Conservation (phyloP, 2,888 invertebrate genomes). For the Apodemia duryi region DNA sequence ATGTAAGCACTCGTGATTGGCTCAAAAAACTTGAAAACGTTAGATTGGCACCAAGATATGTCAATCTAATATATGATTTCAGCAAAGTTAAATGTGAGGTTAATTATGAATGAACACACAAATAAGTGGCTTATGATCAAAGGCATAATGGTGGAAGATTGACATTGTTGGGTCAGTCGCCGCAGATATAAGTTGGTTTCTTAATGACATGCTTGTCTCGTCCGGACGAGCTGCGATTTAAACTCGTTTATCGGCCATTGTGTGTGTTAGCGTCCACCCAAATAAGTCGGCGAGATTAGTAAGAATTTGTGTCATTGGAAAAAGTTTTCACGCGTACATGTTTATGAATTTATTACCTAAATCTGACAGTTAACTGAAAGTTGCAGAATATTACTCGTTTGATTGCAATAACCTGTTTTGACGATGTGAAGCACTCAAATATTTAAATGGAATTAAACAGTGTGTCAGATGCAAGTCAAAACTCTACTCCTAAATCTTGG, state of each 20-base stretch:
- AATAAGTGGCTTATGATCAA: constrained; percentile 35
- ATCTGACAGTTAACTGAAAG: constrained; percentile 16
- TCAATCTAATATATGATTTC: constrained; percentile 44
- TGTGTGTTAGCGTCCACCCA: constrained; percentile 50
- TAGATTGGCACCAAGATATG: constrained; percentile 52
- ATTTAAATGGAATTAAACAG: neutral
- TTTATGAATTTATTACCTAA: constrained; percentile 36
- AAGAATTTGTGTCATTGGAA: constrained; percentile 38
- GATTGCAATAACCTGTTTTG: neutral
- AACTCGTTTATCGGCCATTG: constrained; percentile 65
- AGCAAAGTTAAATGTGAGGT: constrained; percentile 32
- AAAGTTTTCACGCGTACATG: constrained; percentile 36
- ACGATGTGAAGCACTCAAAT: neutral
- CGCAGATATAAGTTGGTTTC: constrained; percentile 36
- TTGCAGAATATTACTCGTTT: constrained; percentile 7
- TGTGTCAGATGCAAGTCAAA: neutral
- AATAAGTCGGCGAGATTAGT: constrained; percentile 49
- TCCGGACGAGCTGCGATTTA: constrained; percentile 58
- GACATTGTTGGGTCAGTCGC: constrained; percentile 22
- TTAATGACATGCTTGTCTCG: constrained; percentile 67
- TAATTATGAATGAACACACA: constrained; percentile 22
- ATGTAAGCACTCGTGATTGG: constrained; percentile 33
- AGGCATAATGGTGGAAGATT: constrained; percentile 34
- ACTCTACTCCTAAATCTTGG: neutral
- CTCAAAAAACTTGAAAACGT: constrained; percentile 42